Evolutionary conservation across 2,113 vertebrate species (phyloP), one percentile per base, ranked within the genome.

Genomic region (Isichthys henryi): DNA sequence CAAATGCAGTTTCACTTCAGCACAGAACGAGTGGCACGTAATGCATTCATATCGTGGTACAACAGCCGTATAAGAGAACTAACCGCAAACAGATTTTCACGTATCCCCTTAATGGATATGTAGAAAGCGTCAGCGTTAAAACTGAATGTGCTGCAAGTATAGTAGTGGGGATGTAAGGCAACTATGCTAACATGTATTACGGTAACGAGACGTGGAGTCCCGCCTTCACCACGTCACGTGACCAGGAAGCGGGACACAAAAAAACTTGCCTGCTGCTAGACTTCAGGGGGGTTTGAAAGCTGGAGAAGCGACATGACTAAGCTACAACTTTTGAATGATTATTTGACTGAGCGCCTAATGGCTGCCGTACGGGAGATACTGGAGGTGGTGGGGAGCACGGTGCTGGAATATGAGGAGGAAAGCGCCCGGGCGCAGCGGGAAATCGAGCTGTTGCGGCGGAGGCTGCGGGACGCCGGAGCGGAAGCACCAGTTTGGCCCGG

Each of bases 351-450:
- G 92, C 95, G 96, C 88, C 92, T 96, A 43, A 90, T 93, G 70
- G 94, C 52, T 82, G 93, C 95, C 90, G 94, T 96, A 87, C 93
- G 94, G 91, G 96, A 96, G 92, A 94, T 96, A n/a, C 88, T 96
- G 88, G 93, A 93, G 89, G 95, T 95, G 66, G 96, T 96, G 92
- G 94, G 92, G 90, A 95, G 94, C 92, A 94, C 95, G 88, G 95
- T 96, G 52, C 91, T 92, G 66, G 95, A 96, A 92, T 96, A 95
- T 92, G 94, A 95, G 58, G 95, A 96, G 91, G 96, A 96, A 93
- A 92, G 95, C 5, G 94, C 93, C 6, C 91, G 95, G 5, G 90
- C 94, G 83, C 88, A 91, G 49, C 91, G 92, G 85, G 96, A 96
- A 93, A 96, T 95, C 91, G 93, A 96, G 39, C 91, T 91, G 43